Conservation (phyloP, 2,888 invertebrate genomes). For the Platycheirus albimanus region DNA sequence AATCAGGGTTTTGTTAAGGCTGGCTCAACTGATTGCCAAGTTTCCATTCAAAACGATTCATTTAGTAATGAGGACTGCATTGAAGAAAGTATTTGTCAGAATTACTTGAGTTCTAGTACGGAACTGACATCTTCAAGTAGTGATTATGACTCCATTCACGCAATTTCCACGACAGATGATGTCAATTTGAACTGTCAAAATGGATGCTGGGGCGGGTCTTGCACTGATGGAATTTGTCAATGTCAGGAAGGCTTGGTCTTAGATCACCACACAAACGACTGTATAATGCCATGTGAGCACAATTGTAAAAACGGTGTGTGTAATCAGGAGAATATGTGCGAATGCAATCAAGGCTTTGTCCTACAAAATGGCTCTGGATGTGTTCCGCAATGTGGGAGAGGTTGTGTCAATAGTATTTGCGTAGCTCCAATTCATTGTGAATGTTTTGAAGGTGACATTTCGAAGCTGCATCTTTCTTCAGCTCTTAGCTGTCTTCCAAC, state of each 20-base stretch:
- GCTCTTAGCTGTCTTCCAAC: conserved; percentile 32
- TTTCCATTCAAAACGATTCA: conserved; percentile 20
- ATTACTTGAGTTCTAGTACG: no score
- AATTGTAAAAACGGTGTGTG: conserved; percentile 82
- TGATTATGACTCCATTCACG: no score
- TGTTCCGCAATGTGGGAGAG: conserved; percentile 77
- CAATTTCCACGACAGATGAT: no score
- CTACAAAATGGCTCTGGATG: conserved; percentile 77
- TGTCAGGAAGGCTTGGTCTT: conserved; percentile 50
- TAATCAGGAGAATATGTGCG: conserved; percentile 81
- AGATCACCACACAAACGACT: conserved; percentile 36
- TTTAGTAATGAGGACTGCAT: conserved; percentile 20
- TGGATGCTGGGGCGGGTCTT: conserved; percentile 42
- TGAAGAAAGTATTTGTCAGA: background rate
- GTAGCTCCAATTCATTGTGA: conserved; percentile 82
- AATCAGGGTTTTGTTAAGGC: no score
- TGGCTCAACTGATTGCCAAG: no score
- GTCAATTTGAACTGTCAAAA: conserved; percentile 6
- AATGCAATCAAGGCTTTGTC: conserved; percentile 79
- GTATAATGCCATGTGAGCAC: conserved; percentile 49
- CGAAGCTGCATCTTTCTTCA: conserved; percentile 50
- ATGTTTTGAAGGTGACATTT: conserved; percentile 82
- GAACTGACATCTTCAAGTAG: no score
- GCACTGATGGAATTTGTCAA: conserved; percentile 34
- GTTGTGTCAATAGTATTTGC: conserved; percentile 79